Evolutionary conservation across 2,888 invertebrate species (phyloP).

Genomic region (Drosophila colorata): DNA sequence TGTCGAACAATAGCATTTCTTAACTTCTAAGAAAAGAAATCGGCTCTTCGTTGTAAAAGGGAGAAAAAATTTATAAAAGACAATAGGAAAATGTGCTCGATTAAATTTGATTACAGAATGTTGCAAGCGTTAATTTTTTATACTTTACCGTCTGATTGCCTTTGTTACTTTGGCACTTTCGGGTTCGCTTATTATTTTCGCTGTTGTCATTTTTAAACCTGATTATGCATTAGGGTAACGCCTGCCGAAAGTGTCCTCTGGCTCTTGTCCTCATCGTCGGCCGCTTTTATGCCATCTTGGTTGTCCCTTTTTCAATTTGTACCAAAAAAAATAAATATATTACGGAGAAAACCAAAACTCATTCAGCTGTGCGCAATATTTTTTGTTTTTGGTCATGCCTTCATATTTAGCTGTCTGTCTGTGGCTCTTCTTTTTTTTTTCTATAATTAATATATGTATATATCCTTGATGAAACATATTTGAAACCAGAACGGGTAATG

Average conservation of each 20-base stretch:
- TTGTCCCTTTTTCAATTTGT: conserved; percentile 72
- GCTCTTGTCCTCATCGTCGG: conserved; percentile 31
- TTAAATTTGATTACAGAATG: conserved; percentile 65
- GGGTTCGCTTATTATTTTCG: conserved; percentile 58
- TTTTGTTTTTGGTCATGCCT: conserved; percentile 28
- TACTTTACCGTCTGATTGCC: conserved; percentile 53
- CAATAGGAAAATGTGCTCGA: conserved; percentile 31
- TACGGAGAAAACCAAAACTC: conserved; percentile 55
- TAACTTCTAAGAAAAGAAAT: neutral
- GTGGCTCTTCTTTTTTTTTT: conserved; percentile 25
- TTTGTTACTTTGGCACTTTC: conserved; percentile 59
- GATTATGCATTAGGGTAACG: conserved; percentile 65
- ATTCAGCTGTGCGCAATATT: conserved; percentile 67
- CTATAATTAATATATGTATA: conserved; percentile 72
- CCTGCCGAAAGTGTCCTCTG: conserved; percentile 43
- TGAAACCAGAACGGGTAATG: conserved; percentile 56
- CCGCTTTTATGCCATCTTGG: conserved; percentile 52
- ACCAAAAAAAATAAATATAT: conserved; percentile 2
- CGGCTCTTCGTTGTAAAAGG: neutral
- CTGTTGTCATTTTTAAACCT: conserved; percentile 69
- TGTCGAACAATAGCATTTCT: neutral
- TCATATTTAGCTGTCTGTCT: conserved; percentile 27
- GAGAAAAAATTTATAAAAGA: conserved; percentile 11
- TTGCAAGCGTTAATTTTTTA: conserved; percentile 72
- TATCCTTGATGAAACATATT: conserved; percentile 61